Conservation (phyloP, 2,113 vertebrate species). For the Pantherophis guttatus region DNA sequence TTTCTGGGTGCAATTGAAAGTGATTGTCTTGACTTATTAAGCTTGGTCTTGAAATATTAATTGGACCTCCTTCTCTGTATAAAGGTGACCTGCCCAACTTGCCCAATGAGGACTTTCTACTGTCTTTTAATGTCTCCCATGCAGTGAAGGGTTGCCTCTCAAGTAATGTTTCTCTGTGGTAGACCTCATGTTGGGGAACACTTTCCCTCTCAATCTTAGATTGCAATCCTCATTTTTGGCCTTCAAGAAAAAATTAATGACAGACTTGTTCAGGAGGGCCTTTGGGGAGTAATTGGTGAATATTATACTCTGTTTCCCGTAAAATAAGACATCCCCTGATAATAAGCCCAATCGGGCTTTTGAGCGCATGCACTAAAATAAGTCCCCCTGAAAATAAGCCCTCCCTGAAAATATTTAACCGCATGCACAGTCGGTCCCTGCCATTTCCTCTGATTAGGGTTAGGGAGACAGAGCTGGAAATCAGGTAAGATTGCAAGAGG, state of each 20-base stretch:
- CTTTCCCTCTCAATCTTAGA: background rate
- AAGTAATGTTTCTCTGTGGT: background rate
- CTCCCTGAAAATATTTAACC: no score
- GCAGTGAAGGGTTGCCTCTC: background rate
- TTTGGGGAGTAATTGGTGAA: background rate
- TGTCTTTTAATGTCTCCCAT: background rate
- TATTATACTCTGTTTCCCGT: no score
- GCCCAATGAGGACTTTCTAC: background rate
- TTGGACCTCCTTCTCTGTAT: background rate
- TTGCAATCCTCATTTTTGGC: background rate
- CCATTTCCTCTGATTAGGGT: no score
- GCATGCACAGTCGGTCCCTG: no score
- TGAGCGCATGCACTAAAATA: no score
- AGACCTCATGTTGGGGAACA: background rate
- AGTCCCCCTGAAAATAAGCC: no score
- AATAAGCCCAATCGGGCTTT: no score
- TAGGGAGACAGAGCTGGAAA: no score
- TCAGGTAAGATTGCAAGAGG: no score
- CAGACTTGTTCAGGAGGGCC: background rate
- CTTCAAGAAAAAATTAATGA: background rate
- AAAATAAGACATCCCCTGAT: no score
- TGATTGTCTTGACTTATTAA: no score
- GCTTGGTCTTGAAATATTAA: background rate
- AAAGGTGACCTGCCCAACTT: background rate
- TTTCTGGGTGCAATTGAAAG: no score